Evolutionary conservation across 2,797 vertebrate species (phyloP).

Genomic region (Catamblyrhynchus diadema): DNA sequence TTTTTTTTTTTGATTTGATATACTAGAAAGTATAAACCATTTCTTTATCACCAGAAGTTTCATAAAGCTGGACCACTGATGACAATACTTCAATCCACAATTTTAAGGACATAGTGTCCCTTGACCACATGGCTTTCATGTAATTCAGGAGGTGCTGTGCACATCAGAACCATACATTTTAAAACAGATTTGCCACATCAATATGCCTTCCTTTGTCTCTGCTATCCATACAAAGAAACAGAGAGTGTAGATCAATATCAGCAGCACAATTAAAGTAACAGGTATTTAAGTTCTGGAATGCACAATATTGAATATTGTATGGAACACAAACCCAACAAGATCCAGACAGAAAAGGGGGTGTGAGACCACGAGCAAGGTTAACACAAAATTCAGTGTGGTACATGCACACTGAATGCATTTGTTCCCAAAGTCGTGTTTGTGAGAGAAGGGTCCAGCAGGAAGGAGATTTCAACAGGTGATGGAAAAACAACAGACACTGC

Average conservation of each 20-base stretch:
- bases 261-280: background rate
- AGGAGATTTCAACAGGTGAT: background rate
- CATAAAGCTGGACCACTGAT: background rate
- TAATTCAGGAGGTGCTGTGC: background rate
- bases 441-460: background rate
- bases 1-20: background rate
- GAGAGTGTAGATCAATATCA: background rate
- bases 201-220: background rate
- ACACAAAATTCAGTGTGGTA: background rate
- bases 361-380: background rate
- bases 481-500: background rate
- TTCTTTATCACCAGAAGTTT: background rate
- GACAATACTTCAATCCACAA: background rate
- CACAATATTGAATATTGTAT: background rate
- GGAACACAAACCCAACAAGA: background rate
- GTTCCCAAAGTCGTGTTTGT: background rate
- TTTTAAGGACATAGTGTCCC: background rate
- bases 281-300: background rate
- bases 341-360: background rate
- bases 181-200: background rate
- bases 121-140: background rate
- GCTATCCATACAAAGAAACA: background rate
- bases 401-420: background rate
- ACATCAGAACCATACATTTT: background rate
- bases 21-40: background rate